Conservation (phyloP, 2,888 invertebrate genomes). For the Phlogophora meticulosa region DNA sequence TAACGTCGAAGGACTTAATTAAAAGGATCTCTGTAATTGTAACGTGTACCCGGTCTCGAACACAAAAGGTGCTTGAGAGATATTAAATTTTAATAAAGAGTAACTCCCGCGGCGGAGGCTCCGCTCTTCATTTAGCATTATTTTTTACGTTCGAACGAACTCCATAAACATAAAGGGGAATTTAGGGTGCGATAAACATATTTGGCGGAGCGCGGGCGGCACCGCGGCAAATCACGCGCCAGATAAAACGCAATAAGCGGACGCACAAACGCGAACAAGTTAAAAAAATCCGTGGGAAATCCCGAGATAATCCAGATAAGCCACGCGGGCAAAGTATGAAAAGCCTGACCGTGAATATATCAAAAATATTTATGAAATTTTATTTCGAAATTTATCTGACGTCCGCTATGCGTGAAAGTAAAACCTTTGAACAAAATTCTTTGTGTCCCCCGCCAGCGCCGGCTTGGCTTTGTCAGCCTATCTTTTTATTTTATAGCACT, state of each 20-base stretch:
- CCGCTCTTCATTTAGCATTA: constrained; percentile 75
- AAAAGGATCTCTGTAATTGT: constrained; percentile 77
- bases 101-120: constrained; percentile 70
- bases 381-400: constrained; percentile 82
- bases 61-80: constrained; percentile 75
- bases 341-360: constrained; percentile 90
- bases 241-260: constrained; percentile 85
- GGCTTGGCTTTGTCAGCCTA: constrained; percentile 63
- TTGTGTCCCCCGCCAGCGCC: constrained; percentile 65
- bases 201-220: constrained; percentile 75
- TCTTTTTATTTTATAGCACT: constrained; percentile 61
- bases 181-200: constrained; percentile 83
- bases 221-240: constrained; percentile 78
- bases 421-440: constrained; percentile 69
- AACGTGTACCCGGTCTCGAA: constrained; percentile 72
- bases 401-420: constrained; percentile 72
- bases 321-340: constrained; percentile 87
- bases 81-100: constrained; percentile 85
- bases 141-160: constrained; percentile 75
- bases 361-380: constrained; percentile 88
- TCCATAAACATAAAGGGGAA: constrained; percentile 79
- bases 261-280: constrained; percentile 85
- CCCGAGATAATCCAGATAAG: constrained; percentile 89
- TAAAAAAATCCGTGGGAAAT: constrained; percentile 84
- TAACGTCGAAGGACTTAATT: constrained; percentile 73